A percentile compares a stretch with the other conserved stretches of the same genome.
Evolutionary conservation across 1,140 invertebrate species (phyloP).

Genomic region (Amyelois transitella): DNA sequence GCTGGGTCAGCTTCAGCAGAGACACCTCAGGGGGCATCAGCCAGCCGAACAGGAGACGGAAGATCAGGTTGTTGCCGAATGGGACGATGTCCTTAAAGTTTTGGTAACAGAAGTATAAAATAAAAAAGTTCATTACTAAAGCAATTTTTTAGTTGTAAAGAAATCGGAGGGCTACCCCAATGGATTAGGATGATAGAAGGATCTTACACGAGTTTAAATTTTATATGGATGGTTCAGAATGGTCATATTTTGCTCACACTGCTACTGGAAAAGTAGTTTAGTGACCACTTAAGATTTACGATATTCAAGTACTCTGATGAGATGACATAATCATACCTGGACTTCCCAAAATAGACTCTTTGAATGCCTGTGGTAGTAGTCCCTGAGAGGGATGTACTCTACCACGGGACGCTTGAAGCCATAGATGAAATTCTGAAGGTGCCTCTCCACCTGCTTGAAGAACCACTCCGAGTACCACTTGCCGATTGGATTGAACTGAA

Average conservation of each 20-base stretch:
- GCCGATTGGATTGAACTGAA: conserved; percentile 78
- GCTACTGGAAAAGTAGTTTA: no score
- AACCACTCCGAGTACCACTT: conserved; percentile 91
- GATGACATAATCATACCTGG: conserved; percentile 72
- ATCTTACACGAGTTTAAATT: no score
- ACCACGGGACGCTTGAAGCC: conserved; percentile 43
- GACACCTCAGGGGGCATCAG: conserved; percentile 89
- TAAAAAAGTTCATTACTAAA: not conserved
- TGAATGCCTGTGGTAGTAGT: conserved; percentile 90
- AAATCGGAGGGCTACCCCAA: not conserved
- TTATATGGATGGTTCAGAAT: no score
- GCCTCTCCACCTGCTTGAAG: conserved; percentile 83
- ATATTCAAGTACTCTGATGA: no score
- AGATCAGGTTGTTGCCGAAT: conserved; percentile 87
- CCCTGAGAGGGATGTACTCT: conserved; percentile 86
- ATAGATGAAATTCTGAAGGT: conserved; percentile 33
- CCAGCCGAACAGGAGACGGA: conserved; percentile 86
- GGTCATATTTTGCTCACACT: no score
- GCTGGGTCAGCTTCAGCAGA: conserved; percentile 87
- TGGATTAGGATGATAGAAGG: no score
- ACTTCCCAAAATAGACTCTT: conserved; percentile 89
- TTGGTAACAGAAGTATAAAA: no score
- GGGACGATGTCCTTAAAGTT: conserved; percentile 85
- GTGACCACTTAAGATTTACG: no score
- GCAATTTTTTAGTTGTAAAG: not conserved